Evolutionary conservation across 2,113 vertebrate species (phyloP).

Genomic region (Paracanthobrama guichenoti): DNA sequence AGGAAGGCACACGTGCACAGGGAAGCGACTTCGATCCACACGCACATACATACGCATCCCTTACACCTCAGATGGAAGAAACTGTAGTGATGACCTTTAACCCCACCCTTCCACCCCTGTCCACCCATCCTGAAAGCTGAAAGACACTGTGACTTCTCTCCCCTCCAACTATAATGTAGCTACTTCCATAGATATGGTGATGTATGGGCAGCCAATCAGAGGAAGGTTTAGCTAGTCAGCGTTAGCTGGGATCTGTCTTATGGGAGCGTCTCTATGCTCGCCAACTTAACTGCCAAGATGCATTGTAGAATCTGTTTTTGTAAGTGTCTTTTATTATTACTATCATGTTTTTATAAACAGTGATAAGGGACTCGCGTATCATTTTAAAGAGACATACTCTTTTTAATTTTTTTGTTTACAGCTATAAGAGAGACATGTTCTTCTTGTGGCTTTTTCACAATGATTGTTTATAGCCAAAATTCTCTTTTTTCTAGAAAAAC

Average conservation of each 20-base stretch:
- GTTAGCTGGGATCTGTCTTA: conserved; percentile 45
- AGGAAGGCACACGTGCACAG: conserved; percentile 27
- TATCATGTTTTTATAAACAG: conserved; percentile 44
- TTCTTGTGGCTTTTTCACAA: conserved; percentile 48
- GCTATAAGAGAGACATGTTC: conserved; percentile 26
- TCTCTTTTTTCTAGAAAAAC: conserved; percentile 23
- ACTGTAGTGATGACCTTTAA: conserved; percentile 33
- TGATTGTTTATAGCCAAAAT: conserved; percentile 55
- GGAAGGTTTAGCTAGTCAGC: conserved; percentile 31
- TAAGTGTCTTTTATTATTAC: conserved; percentile 37
- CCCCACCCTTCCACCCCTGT: conserved; percentile 33
- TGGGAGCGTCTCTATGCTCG: conserved; percentile 8
- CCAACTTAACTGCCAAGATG: conserved; percentile 55
- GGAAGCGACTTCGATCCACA: conserved; percentile 48
- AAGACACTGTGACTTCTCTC: conserved; percentile 61
- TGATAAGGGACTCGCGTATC: conserved; percentile 49
- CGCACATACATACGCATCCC: conserved; percentile 26
- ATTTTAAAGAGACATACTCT: conserved; percentile 24
- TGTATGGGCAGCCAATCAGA: conserved; percentile 27
- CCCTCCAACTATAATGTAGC: conserved; percentile 41
- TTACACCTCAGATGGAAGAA: conserved; percentile 32
- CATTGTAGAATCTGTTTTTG: conserved; percentile 45
- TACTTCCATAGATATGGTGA: conserved; percentile 33
- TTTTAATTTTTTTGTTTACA: conserved; percentile 51
- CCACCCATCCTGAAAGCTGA: conserved; percentile 58